Conservation (phyloP, 2,797 vertebrate species). For the Helarctos malayanus region DNA sequence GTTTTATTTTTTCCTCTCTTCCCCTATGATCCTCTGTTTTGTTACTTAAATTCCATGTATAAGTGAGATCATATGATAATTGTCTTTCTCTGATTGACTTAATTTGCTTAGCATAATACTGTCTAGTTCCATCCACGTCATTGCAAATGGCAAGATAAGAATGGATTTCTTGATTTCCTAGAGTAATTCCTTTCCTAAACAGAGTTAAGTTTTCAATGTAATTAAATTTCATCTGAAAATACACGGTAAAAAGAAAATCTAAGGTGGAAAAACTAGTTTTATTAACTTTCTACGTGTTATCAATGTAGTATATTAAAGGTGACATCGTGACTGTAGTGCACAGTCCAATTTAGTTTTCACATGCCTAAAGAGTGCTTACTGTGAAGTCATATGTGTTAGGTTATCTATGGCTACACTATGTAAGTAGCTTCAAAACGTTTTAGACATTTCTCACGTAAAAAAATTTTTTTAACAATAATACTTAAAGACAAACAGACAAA, state of each 20-base stretch:
- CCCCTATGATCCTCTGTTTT: not conserved
- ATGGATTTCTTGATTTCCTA: slow-evolving; percentile 34
- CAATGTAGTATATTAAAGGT: not conserved
- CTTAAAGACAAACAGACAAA: not conserved
- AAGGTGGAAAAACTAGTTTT: slow-evolving; percentile 13
- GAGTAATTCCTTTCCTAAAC: slow-evolving; percentile 27
- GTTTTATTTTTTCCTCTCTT: not conserved
- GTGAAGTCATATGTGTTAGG: not conserved
- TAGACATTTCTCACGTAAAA: not conserved
- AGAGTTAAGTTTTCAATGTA: slow-evolving; percentile 17
- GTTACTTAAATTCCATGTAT: not conserved
- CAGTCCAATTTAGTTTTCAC: slow-evolving; percentile 43
- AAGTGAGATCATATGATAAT: not conserved
- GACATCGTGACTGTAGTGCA: not conserved
- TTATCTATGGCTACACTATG: slow-evolving; percentile 10
- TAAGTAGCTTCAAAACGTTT: slow-evolving; percentile 33
- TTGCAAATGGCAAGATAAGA: not conserved
- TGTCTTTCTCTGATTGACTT: not conserved
- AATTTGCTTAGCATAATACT: not conserved
- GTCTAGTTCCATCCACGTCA: not conserved
- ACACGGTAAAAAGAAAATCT: not conserved
- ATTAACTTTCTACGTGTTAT: not conserved
- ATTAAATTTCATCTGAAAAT: slow-evolving; percentile 50
- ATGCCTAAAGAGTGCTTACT: not conserved
- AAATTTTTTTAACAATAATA: not conserved